These are phyloP conservation scores for Anas flavirostris DNA, from an alignment of 2,797 vertebrate genomes.

Conservation along the genomic window DNA sequence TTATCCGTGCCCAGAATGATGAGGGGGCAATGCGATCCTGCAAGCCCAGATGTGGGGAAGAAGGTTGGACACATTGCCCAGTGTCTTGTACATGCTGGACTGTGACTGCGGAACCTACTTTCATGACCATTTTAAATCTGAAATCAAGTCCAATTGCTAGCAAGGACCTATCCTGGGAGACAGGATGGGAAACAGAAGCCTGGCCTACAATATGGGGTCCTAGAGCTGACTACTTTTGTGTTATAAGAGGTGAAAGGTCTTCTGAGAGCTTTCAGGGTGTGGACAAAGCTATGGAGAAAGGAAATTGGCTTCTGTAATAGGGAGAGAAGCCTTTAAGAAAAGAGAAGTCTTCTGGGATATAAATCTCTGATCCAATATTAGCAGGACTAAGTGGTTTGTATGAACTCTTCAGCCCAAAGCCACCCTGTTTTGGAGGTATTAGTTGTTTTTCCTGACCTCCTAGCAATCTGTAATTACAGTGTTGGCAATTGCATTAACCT, in stretches of 20 bases:
- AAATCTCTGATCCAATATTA: neutral
- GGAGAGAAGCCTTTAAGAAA: neutral
- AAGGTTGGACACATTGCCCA: neutral
- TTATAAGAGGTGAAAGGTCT: neutral
- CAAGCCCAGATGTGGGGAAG: neutral
- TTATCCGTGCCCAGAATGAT: no score
- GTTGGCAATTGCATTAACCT: constrained; percentile 4
- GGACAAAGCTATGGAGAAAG: neutral
- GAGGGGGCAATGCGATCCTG: neutral
- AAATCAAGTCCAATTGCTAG: neutral
- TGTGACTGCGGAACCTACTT: neutral
- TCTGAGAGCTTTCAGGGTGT: neutral
- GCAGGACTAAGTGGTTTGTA: neutral
- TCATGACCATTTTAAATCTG: neutral
- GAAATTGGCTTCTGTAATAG: neutral
- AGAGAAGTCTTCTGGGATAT: neutral
- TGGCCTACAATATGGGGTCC: neutral
- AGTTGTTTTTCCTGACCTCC: neutral
- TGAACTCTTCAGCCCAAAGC: neutral
- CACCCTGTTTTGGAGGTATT: neutral
- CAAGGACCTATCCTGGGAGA: neutral
- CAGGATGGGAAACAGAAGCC: neutral
- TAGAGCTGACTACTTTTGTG: neutral
- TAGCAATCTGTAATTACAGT: constrained; percentile 41
- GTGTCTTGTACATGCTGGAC: neutral